Conservation (phyloP, 1,140 invertebrate species). For the Drosophila nigrodunni region DNA sequence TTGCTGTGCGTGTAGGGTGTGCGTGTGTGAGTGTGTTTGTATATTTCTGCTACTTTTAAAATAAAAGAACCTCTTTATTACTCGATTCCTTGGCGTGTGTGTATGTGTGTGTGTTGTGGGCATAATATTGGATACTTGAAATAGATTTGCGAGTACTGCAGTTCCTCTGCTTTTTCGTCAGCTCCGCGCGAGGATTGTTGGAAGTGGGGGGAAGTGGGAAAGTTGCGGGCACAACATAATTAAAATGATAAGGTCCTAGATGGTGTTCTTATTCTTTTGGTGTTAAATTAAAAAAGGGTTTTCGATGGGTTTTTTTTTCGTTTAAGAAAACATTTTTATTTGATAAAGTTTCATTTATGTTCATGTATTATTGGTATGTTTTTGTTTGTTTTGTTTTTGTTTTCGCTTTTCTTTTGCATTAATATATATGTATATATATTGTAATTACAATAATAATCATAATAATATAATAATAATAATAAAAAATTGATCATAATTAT, state of each 20-base stretch:
- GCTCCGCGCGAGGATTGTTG: conserved; percentile 5
- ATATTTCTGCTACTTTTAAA: conserved; percentile 10
- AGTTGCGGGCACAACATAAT: conserved; percentile 21
- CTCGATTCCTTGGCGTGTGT: conserved; percentile 1
- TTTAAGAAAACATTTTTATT: conserved; percentile 79
- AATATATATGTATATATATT: conserved; percentile 8
- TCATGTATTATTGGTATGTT: conserved; percentile 77
- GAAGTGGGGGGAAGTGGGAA: neutral
- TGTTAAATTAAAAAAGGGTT: conserved; percentile 57
- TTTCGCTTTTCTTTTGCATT: conserved; percentile 5
- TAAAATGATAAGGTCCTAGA: conserved; percentile 41
- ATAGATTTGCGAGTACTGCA: conserved; percentile 65
- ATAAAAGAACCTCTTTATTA: neutral
- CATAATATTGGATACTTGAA: conserved; percentile 11
- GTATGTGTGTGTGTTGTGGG: conserved; percentile 7
- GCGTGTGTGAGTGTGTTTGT: conserved; percentile 7
- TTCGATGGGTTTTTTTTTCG: conserved; percentile 69
- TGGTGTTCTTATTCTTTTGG: conserved; percentile 16
- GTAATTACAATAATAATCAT: conserved; percentile 62
- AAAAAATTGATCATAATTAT: conserved; percentile 68
- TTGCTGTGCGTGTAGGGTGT: conserved; percentile 17
- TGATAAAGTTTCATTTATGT: conserved; percentile 79
- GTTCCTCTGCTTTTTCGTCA: conserved; percentile 60
- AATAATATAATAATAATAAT: conserved; percentile 63
- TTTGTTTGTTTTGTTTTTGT: conserved; percentile 53